These are phyloP conservation scores for Podabrus alpinus DNA, from an alignment of 2,888 invertebrate species.

Conservation along the genomic window DNA sequence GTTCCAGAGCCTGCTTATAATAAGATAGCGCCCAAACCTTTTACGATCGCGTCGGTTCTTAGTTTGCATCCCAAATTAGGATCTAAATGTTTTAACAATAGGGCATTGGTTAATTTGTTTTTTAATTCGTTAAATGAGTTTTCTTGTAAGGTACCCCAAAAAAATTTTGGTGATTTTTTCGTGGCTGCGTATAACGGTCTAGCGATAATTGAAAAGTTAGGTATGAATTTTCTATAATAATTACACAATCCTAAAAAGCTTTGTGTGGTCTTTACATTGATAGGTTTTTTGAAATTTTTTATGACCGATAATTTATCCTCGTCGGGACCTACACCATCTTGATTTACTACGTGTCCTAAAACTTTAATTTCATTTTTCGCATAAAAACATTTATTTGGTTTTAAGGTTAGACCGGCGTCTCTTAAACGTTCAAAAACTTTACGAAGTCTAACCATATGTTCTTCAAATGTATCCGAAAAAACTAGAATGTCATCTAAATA, in stretches of 20 bases:
- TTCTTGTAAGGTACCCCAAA: background rate
- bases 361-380: too few species aligned
- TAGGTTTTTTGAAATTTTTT: constrained; percentile 1
- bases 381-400: too few species aligned
- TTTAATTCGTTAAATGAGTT: too few species aligned
- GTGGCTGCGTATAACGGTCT: constrained; percentile 4
- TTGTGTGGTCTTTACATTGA: too few species aligned
- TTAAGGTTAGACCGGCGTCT: too few species aligned
- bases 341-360: constrained; percentile 6
- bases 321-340: constrained; percentile 1
- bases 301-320: constrained; percentile 5
- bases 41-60: too few species aligned
- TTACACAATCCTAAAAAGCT: too few species aligned
- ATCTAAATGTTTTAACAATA: constrained; percentile 15
- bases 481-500: background rate
- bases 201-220: too few species aligned
- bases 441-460: too few species aligned
- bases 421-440: too few species aligned
- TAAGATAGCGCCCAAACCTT: constrained; percentile 6
- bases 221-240: too few species aligned
- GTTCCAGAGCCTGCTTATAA: background rate
- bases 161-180: background rate
- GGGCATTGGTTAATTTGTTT: constrained; percentile 2
- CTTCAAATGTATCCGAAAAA: too few species aligned
- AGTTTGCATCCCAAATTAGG: constrained; percentile 6